These are phyloP conservation scores for Zeuzera pyrina DNA, from an alignment of 2,888 invertebrate genomes.

Conservation along the genomic window DNA sequence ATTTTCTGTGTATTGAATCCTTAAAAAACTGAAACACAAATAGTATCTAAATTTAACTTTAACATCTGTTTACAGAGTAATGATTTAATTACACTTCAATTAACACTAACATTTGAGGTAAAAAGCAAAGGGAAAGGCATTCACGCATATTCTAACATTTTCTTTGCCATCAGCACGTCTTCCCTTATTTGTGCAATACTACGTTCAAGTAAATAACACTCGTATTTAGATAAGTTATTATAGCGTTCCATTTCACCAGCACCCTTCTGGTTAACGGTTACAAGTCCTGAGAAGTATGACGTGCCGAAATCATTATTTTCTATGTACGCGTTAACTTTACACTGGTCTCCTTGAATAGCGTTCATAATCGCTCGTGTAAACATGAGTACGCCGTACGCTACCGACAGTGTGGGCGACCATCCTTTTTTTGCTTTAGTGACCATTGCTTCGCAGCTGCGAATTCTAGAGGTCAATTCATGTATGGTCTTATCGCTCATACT, in stretches of 20 bases:
- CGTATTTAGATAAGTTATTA: conserved; percentile 30
- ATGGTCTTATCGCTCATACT: conserved; percentile 52
- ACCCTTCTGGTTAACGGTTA: conserved; percentile 33
- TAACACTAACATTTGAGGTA: too few species aligned
- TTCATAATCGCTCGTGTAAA: conserved; percentile 73
- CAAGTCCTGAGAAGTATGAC: conserved; percentile 39
- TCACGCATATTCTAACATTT: conserved; percentile 39
- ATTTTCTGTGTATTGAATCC: too few species aligned
- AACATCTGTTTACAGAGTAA: too few species aligned
- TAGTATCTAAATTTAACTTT: too few species aligned
- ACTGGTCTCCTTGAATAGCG: conserved; percentile 40
- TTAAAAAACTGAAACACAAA: too few species aligned
- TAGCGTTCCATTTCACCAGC: conserved; percentile 38
- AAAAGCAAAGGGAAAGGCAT: too few species aligned
- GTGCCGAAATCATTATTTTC: conserved; percentile 57
- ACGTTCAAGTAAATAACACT: conserved; percentile 37
- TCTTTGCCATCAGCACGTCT: conserved; percentile 38
- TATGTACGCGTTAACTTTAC: conserved; percentile 35
- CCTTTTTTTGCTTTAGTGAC: conserved; percentile 76
- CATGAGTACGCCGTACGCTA: conserved; percentile 75
- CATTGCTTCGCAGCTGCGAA: conserved; percentile 75
- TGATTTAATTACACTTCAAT: too few species aligned
- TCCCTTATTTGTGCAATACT: conserved; percentile 36
- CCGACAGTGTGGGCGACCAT: conserved; percentile 71
- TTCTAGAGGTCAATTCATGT: conserved; percentile 36